Percentiles rank a stretch among this genome's conserved stretches.
Conservation (phyloP, 2,888 invertebrate genomes). For the Leptinotarsa rubiginosa region DNA sequence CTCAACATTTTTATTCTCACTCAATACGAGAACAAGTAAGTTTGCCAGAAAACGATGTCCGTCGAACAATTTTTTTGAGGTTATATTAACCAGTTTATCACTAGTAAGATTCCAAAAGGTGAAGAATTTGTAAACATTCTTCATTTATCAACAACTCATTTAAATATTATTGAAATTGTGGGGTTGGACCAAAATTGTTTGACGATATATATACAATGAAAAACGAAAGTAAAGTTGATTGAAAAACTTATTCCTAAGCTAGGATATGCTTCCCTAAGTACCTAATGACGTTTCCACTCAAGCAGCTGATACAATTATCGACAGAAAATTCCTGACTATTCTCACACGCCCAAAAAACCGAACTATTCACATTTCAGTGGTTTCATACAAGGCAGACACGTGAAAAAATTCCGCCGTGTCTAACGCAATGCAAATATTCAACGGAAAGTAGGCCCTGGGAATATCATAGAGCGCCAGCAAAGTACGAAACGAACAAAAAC, state of each 20-base stretch:
- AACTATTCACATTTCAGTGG: slow-evolving; percentile 20
- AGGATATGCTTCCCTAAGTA: background rate
- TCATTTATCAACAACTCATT: too few relatives aligned
- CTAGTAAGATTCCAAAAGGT: too few relatives aligned
- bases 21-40: too few relatives aligned
- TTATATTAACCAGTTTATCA: too few relatives aligned
- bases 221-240: too few relatives aligned
- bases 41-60: too few relatives aligned
- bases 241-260: background rate
- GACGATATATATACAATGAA: too few relatives aligned
- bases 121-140: too few relatives aligned
- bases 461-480: slow-evolving; percentile 16
- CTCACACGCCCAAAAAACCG: slow-evolving; percentile 15
- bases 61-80: too few relatives aligned
- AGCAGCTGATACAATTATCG: background rate
- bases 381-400: slow-evolving; percentile 15
- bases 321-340: slow-evolving; percentile 9
- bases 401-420: slow-evolving; percentile 19
- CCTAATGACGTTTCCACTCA: background rate
- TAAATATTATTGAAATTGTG: too few relatives aligned
- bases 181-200: too few relatives aligned
- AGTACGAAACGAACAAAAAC: slow-evolving; percentile 32
- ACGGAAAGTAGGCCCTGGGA: slow-evolving; percentile 26
- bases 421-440: slow-evolving; percentile 16
- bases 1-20: too few relatives aligned